Evolutionary conservation across 2,888 invertebrate genomes (phyloP), one percentile per base, ranked within the genome.

Genomic region (Protophormia terraenovae): DNA sequence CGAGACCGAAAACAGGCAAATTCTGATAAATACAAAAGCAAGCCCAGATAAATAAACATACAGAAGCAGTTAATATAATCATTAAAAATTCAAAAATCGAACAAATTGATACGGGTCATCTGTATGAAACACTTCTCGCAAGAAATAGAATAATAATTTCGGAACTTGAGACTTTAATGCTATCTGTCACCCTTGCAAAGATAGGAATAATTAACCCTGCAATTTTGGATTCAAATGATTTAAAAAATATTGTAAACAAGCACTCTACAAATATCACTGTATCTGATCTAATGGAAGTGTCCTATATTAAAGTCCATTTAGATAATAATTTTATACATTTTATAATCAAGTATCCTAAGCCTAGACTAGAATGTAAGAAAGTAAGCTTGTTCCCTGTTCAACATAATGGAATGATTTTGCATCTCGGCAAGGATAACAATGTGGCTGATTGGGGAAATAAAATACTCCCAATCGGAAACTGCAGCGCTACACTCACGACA

Each of bases 181-280:
- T 84, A 19, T 72, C 84, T 19, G 79, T n/a, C n/a, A n/a, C n/a
- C n/a, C n/a, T n/a, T n/a, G 78, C 82, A 67, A 82, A 86, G 24
- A 73, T 84, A 32, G 58, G 64, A 3, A 22, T 82, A 66, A 64
- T 79, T 41, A 84, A 86, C 45, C 78, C 79, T 10, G 16, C 55
- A 29, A 76, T 86, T 41, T 55, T 22, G n/a, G n/a, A n/a, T n/a
- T n/a, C n/a, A n/a, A n/a, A n/a, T n/a, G n/a, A n/a, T n/a, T n/a
- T 60, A 32, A 41, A 60, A 7, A 47, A 45, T 32, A 69, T 69
- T 45, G 10, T 62, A 41, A 29, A 64, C 19, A 12, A 58, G 60
- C 53, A 22, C 45, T 83, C 62, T 58, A 82, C 60, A 60, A 76
- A 79, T 76, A 35, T 83, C 19, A 75, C 62, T 29, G 72, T n/a